These are phyloP conservation scores for Thymallus thymallus DNA, from an alignment of 2,113 vertebrate genomes.

Conservation along the genomic window DNA sequence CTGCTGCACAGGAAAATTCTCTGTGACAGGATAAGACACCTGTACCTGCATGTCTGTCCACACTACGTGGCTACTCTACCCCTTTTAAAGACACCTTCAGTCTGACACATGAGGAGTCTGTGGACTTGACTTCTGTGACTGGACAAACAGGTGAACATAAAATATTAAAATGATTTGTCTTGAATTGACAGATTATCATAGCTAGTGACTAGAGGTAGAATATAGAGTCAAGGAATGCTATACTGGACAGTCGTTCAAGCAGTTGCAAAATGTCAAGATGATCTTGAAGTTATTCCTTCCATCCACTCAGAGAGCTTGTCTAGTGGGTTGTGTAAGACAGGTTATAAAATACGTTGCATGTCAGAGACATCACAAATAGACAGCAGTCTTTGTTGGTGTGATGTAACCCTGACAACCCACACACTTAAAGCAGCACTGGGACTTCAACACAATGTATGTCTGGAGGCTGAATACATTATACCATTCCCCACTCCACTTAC, in stretches of 20 bases:
- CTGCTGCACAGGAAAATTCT: too few relatives aligned
- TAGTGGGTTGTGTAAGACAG: neutral
- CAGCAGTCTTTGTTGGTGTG: neutral
- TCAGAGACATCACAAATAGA: neutral
- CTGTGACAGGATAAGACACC: too few relatives aligned
- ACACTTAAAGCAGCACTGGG: neutral
- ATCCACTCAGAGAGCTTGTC: neutral
- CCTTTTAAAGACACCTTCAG: neutral
- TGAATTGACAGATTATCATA: too few relatives aligned
- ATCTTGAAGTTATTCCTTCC: neutral
- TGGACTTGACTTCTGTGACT: too few relatives aligned
- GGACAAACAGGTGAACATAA: too few relatives aligned
- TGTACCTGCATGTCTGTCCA: neutral
- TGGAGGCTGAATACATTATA: too few relatives aligned
- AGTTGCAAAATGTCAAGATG: neutral
- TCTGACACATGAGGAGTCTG: too few relatives aligned
- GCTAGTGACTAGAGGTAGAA: too few relatives aligned
- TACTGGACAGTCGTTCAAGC: neutral
- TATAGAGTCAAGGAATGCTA: neutral
- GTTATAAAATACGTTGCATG: neutral
- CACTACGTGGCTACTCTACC: neutral
- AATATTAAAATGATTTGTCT: too few relatives aligned
- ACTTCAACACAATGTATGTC: too few relatives aligned
- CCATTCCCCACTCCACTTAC: too few relatives aligned
- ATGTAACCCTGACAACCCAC: neutral